Base-by-base conservation (phyloP, 2,797 vertebrate species). In the Danionella dracula region DNA sequence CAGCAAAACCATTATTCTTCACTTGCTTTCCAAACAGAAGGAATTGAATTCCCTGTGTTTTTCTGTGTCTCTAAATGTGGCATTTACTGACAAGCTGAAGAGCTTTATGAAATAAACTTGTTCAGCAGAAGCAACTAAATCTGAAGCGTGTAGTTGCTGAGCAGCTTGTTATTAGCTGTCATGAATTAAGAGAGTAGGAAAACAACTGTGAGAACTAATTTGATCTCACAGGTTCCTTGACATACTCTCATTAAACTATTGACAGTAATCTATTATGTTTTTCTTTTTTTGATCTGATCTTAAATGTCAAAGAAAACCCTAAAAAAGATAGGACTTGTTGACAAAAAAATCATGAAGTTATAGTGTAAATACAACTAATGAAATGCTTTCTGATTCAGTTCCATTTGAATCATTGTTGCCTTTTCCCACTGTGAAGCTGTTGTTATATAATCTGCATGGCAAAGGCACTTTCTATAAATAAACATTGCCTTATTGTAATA, bases 1-100 rank as follows among this genome's bases (percentile, higher is more conserved):
- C 32, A 38, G 74, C 70, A 72, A 65, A 59, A 51, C 51, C 74
- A 73, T 76, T 78, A 82, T 70, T 65, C 61, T 42, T 40, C 13
- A 76, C 78, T 72, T 80, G 74, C 74, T 72, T 71, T 70, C 60
- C 51, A 67, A 55, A 72, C 50, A 40, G 34, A 23, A 42, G 55
- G 16, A 58, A 51, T 51, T 41, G 66, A 54, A 40, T 38, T 55
- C 40, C 21, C 40, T n/a, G n/a, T n/a, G n/a, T 16, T 23, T 19
- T 10, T 72, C n/a, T 41, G 11, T 8, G 21, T 29, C 51, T 58
- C 49, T 65, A 57, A 72, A 50, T 70, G 45, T 55, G 37, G 51
- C 44, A 40, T 57, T 60, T 68, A 20, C 32, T 12, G 54, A 34
- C 55, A 62, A 67, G 44, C 61, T 46, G 23, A 60, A 57, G 17